Conservation (phyloP, 2,113 vertebrate species). For the Notarius quadriscutis region DNA sequence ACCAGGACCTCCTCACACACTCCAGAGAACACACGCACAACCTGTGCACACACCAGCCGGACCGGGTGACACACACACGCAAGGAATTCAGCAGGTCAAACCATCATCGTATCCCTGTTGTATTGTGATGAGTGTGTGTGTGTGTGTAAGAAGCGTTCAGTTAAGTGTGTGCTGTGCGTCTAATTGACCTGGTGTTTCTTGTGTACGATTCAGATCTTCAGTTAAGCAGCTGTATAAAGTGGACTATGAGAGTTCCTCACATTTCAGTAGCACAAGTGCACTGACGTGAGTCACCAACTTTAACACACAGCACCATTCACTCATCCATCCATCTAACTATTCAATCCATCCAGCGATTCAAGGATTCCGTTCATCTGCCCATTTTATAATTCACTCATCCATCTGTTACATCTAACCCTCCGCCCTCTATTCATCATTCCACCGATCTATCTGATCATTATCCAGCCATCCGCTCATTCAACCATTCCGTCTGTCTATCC, state of each 20-base stretch:
- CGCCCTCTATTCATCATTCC: not conserved
- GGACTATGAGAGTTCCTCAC: slow-evolving; percentile 76
- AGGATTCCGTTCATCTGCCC: not conserved
- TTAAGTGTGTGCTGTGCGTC: not conserved
- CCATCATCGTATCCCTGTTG: not conserved
- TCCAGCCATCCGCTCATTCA: not conserved
- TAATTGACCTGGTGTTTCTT: not conserved
- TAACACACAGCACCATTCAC: not conserved
- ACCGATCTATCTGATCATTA: not conserved
- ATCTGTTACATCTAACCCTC: not conserved
- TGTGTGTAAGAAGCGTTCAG: not conserved
- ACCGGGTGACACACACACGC: slow-evolving; percentile 85
- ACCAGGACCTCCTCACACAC: slow-evolving; percentile 89
- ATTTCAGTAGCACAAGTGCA: slow-evolving; percentile 59
- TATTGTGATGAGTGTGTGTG: not conserved
- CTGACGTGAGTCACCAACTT: slow-evolving; percentile 62
- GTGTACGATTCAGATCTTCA: slow-evolving; percentile 75
- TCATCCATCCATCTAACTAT: not conserved
- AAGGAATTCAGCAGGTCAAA: slow-evolving; percentile 91
- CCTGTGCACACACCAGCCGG: slow-evolving; percentile 63
- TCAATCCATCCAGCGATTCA: not conserved
- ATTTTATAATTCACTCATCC: not conserved
- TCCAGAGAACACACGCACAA: slow-evolving; percentile 70
- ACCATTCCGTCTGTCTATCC: not conserved
- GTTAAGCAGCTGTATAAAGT: slow-evolving; percentile 85